phyloP scores from a whole-genome alignment of 2,797 vertebrate genomes.

The Heterohyrax brucei region DNA sequence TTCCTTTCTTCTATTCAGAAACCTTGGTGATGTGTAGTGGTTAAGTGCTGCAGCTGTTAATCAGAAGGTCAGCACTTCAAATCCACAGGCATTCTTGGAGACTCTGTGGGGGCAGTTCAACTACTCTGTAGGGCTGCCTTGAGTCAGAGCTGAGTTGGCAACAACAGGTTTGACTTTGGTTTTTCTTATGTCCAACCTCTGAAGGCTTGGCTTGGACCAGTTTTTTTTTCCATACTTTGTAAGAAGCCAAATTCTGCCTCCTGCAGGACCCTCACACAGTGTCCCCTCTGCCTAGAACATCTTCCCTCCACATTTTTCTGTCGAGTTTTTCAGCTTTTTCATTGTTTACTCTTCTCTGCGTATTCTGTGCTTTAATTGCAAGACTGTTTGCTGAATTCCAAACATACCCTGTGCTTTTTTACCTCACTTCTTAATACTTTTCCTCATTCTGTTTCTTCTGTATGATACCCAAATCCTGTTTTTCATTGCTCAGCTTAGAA shows the following conservation, averaged over 20 bases:
- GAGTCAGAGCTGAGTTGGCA: too few relatives aligned
- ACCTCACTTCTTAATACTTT: background rate
- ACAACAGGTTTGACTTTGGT: too few relatives aligned
- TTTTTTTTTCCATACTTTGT: background rate
- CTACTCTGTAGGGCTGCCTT: too few relatives aligned
- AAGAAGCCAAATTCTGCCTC: background rate
- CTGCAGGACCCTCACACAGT: background rate
- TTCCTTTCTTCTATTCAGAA: background rate
- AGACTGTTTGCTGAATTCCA: background rate
- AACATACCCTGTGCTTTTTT: background rate
- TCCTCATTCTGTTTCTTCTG: slow-evolving; percentile 18
- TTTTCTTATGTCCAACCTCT: background rate
- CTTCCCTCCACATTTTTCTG: background rate
- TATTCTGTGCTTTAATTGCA: background rate
- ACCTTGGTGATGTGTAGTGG: too few relatives aligned
- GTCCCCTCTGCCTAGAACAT: background rate
- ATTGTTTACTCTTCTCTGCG: background rate
- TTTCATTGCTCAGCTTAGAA: slow-evolving; percentile 9
- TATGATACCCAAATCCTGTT: background rate
- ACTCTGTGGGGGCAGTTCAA: too few relatives aligned
- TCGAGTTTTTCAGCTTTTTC: background rate
- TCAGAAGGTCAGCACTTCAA: too few relatives aligned
- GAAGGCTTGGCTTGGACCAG: background rate
- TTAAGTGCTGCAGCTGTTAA: too few relatives aligned
- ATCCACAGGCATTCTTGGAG: too few relatives aligned